Conservation (phyloP, 2,888 invertebrate genomes). For the Pardosa pseudoannulata region DNA sequence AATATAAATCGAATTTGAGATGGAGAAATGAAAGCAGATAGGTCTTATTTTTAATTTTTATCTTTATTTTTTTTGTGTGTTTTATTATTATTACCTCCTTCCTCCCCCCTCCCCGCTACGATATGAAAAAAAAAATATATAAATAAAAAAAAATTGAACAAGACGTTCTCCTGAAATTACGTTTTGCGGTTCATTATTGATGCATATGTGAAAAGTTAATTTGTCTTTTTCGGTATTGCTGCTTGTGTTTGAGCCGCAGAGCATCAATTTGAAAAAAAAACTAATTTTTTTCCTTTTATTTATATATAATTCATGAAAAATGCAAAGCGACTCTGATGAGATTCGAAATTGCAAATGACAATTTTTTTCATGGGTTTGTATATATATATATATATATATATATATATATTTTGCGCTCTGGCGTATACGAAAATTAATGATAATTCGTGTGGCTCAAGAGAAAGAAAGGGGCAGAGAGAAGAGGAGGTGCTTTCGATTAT, state of each 20-base stretch:
- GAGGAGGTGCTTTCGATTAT: background rate
- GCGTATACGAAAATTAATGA: background rate
- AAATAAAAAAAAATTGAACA: no score
- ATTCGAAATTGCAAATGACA: slow-evolving; percentile 11
- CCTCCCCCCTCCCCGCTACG: background rate
- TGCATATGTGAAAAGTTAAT: slow-evolving; percentile 3
- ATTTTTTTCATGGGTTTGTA: no score
- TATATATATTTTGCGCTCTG: background rate
- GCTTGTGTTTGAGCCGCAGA: background rate
- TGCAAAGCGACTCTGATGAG: background rate
- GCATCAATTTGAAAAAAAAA: background rate
- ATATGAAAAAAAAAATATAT: background rate
- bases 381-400: no score
- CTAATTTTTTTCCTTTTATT: background rate
- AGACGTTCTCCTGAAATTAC: background rate
- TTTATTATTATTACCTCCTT: no score
- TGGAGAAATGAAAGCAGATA: background rate
- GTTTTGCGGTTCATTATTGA: background rate
- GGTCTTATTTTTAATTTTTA: background rate
- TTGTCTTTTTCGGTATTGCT: background rate
- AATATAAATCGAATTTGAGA: background rate
- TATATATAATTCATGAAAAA: slow-evolving; percentile 12
- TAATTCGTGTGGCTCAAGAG: background rate
- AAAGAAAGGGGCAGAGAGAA: no score
- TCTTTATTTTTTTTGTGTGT: background rate